Conservation (phyloP, 2,888 invertebrate genomes). For the Amblyjoppa proteus region DNA sequence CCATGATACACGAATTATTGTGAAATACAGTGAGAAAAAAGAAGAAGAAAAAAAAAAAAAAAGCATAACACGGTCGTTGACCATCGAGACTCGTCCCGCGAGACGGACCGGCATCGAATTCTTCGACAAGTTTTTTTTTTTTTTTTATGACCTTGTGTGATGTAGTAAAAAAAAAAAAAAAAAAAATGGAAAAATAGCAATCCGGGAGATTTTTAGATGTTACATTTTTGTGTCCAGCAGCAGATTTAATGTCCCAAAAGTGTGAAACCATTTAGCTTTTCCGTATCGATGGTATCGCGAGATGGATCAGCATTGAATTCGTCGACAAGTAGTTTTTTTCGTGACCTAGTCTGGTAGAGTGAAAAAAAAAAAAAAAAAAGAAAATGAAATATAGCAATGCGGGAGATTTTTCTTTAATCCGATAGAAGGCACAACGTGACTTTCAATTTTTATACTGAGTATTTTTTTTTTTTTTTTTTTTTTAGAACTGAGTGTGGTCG, state of each 20-base stretch:
- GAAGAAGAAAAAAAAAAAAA: not conserved
- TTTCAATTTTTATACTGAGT: not conserved
- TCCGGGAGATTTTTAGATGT: not conserved
- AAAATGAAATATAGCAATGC: constrained; percentile 3
- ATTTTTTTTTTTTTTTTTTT: not conserved
- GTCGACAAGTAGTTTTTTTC: constrained; percentile 25
- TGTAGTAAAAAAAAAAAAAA: not conserved
- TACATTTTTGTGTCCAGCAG: too few species aligned
- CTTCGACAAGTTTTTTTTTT: constrained; percentile 18
- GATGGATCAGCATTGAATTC: constrained; percentile 41
- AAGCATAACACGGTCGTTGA: constrained; percentile 25
- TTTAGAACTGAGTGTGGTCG: not conserved
- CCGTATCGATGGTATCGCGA: not conserved
- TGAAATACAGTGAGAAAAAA: constrained; percentile 18
- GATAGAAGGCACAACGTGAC: not conserved
- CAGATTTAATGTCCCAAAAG: too few species aligned
- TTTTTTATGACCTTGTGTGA: not conserved
- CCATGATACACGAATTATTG: constrained; percentile 31
- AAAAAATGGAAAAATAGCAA: not conserved
- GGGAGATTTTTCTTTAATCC: not conserved
- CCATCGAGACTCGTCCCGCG: constrained; percentile 12
- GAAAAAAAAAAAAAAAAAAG: not conserved
- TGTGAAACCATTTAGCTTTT: not conserved
- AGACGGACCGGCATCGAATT: constrained; percentile 44
- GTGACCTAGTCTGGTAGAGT: too few species aligned